These are phyloP conservation scores for Odocoileus virginianus DNA, from an alignment of 2,113 vertebrate species.

Conservation along the genomic window DNA sequence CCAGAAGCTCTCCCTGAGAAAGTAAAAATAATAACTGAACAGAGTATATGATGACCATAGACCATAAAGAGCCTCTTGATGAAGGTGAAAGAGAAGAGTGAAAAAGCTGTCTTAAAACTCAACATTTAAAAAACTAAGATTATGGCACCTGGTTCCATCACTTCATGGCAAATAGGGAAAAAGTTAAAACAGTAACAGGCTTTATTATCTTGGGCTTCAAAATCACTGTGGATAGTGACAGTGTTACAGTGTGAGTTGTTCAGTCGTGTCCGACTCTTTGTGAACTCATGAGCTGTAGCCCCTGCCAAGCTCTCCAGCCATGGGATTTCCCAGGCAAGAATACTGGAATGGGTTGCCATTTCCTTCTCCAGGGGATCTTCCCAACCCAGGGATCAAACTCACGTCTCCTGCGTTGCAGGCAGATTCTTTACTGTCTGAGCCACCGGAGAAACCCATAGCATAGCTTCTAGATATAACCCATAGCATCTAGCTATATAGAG, in stretches of 20 bases:
- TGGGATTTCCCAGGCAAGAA: neutral
- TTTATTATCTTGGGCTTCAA: neutral
- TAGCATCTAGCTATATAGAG: neutral
- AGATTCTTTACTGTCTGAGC: neutral
- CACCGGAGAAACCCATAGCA: neutral
- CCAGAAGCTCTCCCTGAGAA: neutral
- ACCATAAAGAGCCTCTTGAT: neutral
- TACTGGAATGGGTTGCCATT: neutral
- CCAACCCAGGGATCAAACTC: neutral
- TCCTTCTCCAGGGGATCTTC: neutral
- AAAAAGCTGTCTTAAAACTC: neutral
- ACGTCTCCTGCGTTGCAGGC: rapidly evolving
- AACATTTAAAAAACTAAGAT: neutral
- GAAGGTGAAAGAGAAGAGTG: neutral
- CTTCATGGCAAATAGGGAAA: neutral
- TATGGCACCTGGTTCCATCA: neutral
- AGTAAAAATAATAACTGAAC: neutral
- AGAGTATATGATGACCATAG: neutral
- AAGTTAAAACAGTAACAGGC: neutral
- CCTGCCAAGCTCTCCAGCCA: neutral
- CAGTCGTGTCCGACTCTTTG: neutral
- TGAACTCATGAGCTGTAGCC: neutral
- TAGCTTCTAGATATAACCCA: neutral
- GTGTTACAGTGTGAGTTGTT: neutral
- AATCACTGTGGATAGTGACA: neutral